Conservation (phyloP, 2,888 invertebrate genomes). For the Congeria kusceri region DNA sequence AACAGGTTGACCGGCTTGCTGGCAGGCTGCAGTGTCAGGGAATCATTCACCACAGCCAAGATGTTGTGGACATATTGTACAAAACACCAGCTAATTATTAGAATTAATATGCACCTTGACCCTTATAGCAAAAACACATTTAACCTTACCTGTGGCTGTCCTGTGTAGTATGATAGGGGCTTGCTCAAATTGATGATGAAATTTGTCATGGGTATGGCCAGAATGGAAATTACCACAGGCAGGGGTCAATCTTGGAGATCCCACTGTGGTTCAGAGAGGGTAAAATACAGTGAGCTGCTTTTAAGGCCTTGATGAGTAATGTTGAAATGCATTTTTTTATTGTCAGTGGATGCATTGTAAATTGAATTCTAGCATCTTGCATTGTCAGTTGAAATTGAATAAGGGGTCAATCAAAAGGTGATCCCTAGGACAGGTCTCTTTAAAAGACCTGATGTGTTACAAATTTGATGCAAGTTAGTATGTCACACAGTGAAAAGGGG, state of each 20-base stretch:
- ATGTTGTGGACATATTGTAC: not conserved
- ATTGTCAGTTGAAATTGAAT: constrained; percentile 1
- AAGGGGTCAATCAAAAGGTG: constrained; percentile 10
- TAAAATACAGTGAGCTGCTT: not conserved
- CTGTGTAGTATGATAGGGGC: not conserved
- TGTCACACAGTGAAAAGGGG: constrained; percentile 1
- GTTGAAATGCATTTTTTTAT: not conserved
- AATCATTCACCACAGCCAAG: not conserved
- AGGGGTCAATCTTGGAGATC: constrained; percentile 2
- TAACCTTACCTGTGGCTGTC: not conserved
- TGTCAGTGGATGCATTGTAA: not conserved
- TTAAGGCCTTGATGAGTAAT: not conserved
- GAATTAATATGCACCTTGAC: not conserved
- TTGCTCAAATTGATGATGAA: not conserved
- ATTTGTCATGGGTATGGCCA: not conserved
- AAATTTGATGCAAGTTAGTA: constrained; percentile 7
- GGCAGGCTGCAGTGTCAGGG: not conserved
- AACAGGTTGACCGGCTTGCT: too few relatives aligned
- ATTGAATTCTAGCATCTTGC: not conserved
- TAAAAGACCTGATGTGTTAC: not conserved
- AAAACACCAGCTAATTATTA: not conserved
- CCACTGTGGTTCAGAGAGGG: not conserved
- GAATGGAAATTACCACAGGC: not conserved
- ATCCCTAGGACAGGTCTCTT: not conserved
- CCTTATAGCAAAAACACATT: not conserved